These are phyloP conservation scores for Harpagifer antarcticus DNA, from an alignment of 2,797 vertebrate species.

Conservation along the genomic window DNA sequence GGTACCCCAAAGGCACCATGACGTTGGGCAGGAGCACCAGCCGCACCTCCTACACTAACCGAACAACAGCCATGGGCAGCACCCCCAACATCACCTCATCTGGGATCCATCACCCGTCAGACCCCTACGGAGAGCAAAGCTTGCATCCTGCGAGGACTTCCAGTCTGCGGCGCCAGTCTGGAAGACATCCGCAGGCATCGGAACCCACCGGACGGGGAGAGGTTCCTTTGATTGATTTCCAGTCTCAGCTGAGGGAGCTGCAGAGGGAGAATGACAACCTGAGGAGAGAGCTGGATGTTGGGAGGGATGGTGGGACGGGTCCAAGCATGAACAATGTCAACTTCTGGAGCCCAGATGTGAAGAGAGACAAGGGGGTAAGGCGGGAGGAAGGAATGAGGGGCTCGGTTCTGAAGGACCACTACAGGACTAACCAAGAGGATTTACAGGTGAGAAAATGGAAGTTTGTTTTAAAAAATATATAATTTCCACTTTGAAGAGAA, in stretches of 20 bases:
- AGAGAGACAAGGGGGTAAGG: slow-evolving; percentile 90
- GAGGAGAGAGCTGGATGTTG: slow-evolving; percentile 91
- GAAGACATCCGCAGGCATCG: slow-evolving; percentile 77
- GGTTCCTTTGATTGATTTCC: slow-evolving; percentile 87
- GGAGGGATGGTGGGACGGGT: slow-evolving; percentile 89
- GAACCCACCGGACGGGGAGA: slow-evolving; percentile 61
- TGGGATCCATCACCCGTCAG: slow-evolving; percentile 87
- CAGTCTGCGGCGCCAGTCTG: slow-evolving; percentile 86
- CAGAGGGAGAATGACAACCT: slow-evolving; percentile 94
- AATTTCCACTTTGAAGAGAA: not conserved
- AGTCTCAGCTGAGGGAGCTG: slow-evolving; percentile 92
- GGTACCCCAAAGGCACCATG: slow-evolving; percentile 95
- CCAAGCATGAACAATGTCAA: slow-evolving; percentile 91
- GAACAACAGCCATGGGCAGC: slow-evolving; percentile 91
- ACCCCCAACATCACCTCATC: slow-evolving; percentile 95
- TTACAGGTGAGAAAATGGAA: slow-evolving; percentile 87
- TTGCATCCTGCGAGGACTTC: slow-evolving; percentile 80
- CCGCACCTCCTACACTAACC: slow-evolving; percentile 88
- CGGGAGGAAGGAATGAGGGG: slow-evolving; percentile 91
- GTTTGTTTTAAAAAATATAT: slow-evolving; percentile 11
- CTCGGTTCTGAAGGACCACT: slow-evolving; percentile 91
- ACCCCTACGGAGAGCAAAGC: slow-evolving; percentile 88
- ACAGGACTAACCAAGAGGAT: slow-evolving; percentile 92
- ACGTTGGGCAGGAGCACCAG: slow-evolving; percentile 93
- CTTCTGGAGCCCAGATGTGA: slow-evolving; percentile 95